A percentile compares a stretch with the other conserved stretches of the same genome.
phyloP scores from a whole-genome alignment of 2,888 invertebrate species.

The Drosophila emarginata region DNA sequence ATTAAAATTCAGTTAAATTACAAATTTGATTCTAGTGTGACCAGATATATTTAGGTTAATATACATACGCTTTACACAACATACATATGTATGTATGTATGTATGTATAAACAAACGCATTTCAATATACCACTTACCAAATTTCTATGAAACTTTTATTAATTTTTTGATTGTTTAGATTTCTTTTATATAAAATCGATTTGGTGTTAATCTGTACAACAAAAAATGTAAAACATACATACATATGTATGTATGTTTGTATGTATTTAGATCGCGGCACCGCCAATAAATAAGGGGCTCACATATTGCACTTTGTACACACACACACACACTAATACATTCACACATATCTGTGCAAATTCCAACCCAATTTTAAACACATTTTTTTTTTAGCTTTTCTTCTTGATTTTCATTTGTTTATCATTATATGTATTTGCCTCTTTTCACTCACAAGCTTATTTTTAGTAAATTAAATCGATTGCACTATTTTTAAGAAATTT shows the following conservation, averaged over 20 bases:
- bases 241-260: no score
- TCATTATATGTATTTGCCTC: background rate
- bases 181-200: no score
- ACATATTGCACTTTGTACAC: background rate
- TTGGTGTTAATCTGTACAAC: no score
- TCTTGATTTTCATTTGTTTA: background rate
- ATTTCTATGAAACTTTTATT: background rate
- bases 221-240: background rate
- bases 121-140: no score
- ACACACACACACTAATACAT: background rate
- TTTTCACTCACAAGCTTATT: background rate
- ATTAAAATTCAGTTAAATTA: background rate
- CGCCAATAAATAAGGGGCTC: background rate
- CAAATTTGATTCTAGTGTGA: background rate
- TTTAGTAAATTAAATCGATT: background rate
- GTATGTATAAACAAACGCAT: no score
- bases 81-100: background rate
- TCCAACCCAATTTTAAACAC: background rate
- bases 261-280: background rate
- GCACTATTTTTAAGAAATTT: background rate
- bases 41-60: slow-evolving; percentile 8
- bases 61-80: slow-evolving; percentile 25
- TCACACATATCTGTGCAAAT: background rate
- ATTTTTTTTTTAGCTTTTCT: background rate
- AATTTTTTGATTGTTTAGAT: slow-evolving; percentile 8